A percentile compares a stretch with the other conserved stretches of the same genome.
Evolutionary conservation across 2,113 vertebrate species (phyloP).

Genomic region (Nematolebias whitei): DNA sequence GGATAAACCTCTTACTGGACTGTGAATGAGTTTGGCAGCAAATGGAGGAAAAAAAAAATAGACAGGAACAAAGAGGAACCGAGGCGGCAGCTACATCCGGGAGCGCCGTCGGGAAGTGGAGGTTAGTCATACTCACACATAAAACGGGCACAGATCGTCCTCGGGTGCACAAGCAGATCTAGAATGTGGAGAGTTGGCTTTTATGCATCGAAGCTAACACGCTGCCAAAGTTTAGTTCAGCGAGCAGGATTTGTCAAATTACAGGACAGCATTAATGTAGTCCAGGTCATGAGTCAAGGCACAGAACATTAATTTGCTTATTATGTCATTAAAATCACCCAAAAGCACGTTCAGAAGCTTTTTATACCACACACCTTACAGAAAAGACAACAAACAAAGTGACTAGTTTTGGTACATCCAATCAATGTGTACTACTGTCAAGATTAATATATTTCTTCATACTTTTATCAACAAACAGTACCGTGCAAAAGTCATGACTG

Average conservation of each 20-base stretch:
- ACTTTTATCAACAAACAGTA: too few relatives aligned
- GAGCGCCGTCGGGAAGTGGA: conserved; percentile 70
- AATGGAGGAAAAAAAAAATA: conserved; percentile 45
- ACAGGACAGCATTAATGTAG: neutral
- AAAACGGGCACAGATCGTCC: conserved; percentile 93
- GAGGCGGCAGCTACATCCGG: conserved; percentile 62
- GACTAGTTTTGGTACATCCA: neutral
- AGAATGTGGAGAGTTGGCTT: conserved; percentile 91
- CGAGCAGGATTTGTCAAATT: conserved; percentile 62
- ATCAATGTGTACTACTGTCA: neutral
- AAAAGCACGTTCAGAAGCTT: too few relatives aligned
- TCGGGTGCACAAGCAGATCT: conserved; percentile 94
- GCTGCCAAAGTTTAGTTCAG: conserved; percentile 80
- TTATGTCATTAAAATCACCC: neutral
- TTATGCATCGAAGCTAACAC: conserved; percentile 87
- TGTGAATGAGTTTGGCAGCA: conserved; percentile 61
- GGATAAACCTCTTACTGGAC: conserved; percentile 77
- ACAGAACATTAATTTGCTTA: neutral
- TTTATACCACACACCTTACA: too few relatives aligned
- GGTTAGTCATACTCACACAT: conserved; percentile 96
- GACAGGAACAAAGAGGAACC: conserved; percentile 30
- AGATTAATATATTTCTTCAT: neutral
- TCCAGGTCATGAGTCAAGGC: neutral
- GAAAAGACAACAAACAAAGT: too few relatives aligned
- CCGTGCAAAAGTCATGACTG: too few relatives aligned